These are phyloP conservation scores for Polydesmus complanatus DNA, from an alignment of 2,888 invertebrate species.

Conservation along the genomic window DNA sequence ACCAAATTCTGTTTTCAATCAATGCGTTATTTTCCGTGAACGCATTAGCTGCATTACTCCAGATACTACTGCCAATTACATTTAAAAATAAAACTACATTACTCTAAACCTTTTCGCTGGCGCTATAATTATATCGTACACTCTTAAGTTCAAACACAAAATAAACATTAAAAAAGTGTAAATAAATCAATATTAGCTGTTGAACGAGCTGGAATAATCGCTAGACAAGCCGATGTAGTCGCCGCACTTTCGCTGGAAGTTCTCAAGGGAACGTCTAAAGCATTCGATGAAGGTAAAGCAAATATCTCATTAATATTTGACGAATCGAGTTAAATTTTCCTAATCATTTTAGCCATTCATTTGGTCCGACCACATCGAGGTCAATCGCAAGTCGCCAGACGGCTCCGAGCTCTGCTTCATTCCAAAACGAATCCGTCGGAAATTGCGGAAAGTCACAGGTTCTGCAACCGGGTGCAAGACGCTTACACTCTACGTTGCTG, in stretches of 20 bases:
- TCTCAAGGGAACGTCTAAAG: slow-evolving; percentile 47
- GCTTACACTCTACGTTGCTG: slow-evolving; percentile 51
- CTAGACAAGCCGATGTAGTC: slow-evolving; percentile 48
- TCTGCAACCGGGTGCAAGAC: slow-evolving; percentile 50
- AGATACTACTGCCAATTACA: too few species aligned
- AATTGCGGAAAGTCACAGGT: slow-evolving; percentile 49
- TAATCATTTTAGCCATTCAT: slow-evolving; percentile 41
- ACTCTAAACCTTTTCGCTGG: too few species aligned
- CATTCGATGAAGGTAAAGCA: slow-evolving; percentile 43
- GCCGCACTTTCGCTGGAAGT: slow-evolving; percentile 50
- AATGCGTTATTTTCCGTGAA: too few species aligned
- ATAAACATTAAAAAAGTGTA: too few species aligned
- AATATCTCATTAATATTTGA: background rate
- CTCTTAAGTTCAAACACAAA: too few species aligned
- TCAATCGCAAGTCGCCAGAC: slow-evolving; percentile 43
- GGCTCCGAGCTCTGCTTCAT: slow-evolving; percentile 45
- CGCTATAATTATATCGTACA: too few species aligned
- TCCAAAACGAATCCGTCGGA: slow-evolving; percentile 47
- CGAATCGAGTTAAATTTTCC: background rate
- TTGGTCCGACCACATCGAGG: slow-evolving; percentile 47
- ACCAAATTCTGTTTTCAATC: too few species aligned
- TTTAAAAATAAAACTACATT: too few species aligned
- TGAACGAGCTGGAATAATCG: slow-evolving; percentile 43
- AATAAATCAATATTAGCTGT: slow-evolving; percentile 33
- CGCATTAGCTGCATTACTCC: too few species aligned